Conservation (phyloP, 1,140 invertebrate species). For the Caerostris extrusa region DNA sequence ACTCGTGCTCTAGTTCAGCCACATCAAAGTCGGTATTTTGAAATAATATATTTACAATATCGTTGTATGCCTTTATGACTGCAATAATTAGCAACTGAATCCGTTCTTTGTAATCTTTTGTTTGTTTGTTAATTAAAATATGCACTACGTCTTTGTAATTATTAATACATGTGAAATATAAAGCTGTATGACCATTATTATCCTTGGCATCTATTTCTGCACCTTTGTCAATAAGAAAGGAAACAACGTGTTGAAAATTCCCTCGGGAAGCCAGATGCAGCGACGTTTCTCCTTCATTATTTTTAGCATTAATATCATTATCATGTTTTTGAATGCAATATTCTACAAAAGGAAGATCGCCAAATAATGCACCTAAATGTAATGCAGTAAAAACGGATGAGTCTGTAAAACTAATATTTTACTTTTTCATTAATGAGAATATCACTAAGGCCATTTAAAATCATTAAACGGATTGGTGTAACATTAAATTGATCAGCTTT, state of each 20-base stretch:
- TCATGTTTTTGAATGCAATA: not conserved
- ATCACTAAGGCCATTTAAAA: not conserved
- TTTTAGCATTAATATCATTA: not conserved
- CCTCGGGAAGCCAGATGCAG: not conserved
- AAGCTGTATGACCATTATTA: not conserved
- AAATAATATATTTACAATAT: not conserved
- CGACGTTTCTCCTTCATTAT: not conserved
- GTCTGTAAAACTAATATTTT: not conserved
- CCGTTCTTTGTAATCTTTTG: not conserved
- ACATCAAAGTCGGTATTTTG: not conserved
- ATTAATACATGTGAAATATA: not conserved
- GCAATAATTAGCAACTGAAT: not conserved
- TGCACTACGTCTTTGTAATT: not conserved
- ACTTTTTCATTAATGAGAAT: not conserved
- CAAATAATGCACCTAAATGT: not conserved
- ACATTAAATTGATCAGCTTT: slow-evolving; percentile 91
- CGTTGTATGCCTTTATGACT: not conserved
- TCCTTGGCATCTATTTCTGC: slow-evolving; percentile 23
- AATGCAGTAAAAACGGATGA: not conserved
- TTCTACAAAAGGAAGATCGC: not conserved
- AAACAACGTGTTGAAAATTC: not conserved
- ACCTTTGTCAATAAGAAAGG: not conserved
- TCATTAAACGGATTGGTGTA: not conserved
- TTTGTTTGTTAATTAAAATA: not conserved
- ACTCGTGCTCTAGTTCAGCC: not conserved